Base-by-base conservation (phyloP, 2,797 vertebrate genomes). In the Malacoraja senta region DNA sequence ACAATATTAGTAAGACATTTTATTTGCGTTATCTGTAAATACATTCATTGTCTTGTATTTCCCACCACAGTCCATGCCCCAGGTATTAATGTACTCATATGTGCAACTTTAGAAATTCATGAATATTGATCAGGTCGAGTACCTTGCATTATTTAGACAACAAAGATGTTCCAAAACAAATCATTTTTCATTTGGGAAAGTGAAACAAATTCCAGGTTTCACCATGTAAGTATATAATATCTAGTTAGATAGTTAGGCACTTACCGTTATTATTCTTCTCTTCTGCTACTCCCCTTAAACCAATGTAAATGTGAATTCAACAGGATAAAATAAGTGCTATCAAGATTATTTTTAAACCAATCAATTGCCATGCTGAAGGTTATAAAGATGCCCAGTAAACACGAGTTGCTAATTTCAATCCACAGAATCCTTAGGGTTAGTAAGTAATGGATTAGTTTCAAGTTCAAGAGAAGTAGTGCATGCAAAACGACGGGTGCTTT, bases 241-340 rank as follows among this genome's bases (percentile, higher is more conserved):
- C 4, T 19, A 68, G 63, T 32, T 68, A 68, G 19, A 35, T 8
- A 24, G 32, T 21, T 9, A 88, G n/a, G 4, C 84, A 68, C 84
- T 88, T 88, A 88, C 84, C 84, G 32, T 88, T 88, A 29, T 88
- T 88, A 88, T 19, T 88, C 63, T 88, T 88, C 84, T 65, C 17
- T 65, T 65, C n/a, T 32, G 29, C 29, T 13, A 61, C 29, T 63
- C 58, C 58, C 58, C 53, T 63, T 29, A 13, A 61, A 26, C 13
- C 58, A 86, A 86, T 26, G 26, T 68, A 88, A 88, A 88, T 19
- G 24, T 68, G 61, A 88, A 88, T 26, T 86, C 35, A 68, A 8
- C 84, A 68, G 15, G n/a, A 88, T 15, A 63, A 68, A 13, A 13
- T 88, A 63, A 88, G n/a, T 86, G 83, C n/a, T 86, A 1, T 61